Evolutionary conservation across 2,888 invertebrate species (phyloP), one percentile per base, ranked within the genome.

Genomic region (Drosophila neotestacea): DNA sequence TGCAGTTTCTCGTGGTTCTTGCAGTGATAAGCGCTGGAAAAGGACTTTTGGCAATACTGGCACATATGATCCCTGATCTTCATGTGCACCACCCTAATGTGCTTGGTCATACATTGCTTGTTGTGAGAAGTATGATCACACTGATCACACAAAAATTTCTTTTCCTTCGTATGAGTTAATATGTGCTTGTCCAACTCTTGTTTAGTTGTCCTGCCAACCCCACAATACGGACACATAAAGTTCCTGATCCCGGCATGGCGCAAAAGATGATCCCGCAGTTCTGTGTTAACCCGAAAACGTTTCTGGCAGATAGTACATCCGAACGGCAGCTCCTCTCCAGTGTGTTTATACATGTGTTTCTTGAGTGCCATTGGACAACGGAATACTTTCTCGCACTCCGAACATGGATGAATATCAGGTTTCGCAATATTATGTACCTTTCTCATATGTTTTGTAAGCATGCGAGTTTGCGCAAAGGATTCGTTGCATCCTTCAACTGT

Each of bases 161-260:
- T 92, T 32, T 91, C 92, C 60, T 86, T 88, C 7, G 91, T 92
- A 68, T 92, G 92, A 0, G 91, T 91, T 22, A 90, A 76, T 6
- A 92, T 88, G 54, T 92, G 92, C 10, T 90, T 91, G 38, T 91
- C 91, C 81, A 91, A 81, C 59, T 92, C 92, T 60, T 91, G 91
- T 0, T 91, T 80, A 0, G 92, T 92, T 0, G 92, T 91, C 56
- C 92, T 92, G 4, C 90, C 91, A 7, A 91, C 90, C 0, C 92
- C 92, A 41, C 92, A 92, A 51, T 92, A 91, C 0, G 92, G 91
- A 16, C 92, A 92, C 0, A 92, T 90, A 42, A 91, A 91, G 34
- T 92, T 92, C 56, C 91, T 91, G 13, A 92, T 91, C 4, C 92
- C 92, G 0, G 91, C 91, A 63, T 92, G 92, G 0, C 92, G 89